Evolutionary conservation across 2,113 vertebrate genomes (phyloP).

Genomic region (Mobula hypostoma): DNA sequence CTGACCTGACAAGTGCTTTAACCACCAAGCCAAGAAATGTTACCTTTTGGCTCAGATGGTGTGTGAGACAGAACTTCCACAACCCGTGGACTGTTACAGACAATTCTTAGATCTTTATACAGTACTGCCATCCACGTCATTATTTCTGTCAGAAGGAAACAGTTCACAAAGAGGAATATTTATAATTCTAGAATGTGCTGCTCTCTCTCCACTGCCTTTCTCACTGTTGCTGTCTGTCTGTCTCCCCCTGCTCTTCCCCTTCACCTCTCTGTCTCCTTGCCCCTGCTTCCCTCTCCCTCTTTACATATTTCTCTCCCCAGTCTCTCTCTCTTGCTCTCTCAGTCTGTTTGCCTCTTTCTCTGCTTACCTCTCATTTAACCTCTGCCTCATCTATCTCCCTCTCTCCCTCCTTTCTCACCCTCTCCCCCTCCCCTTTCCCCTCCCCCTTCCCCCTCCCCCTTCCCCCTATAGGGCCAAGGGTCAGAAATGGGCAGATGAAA

Average conservation of each 20-base stretch:
- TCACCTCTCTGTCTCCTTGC: too few species aligned
- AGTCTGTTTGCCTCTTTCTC: too few species aligned
- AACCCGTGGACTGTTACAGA: not conserved
- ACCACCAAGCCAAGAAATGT: not conserved
- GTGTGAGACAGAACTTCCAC: not conserved
- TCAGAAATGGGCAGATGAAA: too few species aligned
- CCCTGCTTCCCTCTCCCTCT: not conserved
- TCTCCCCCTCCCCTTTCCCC: too few species aligned
- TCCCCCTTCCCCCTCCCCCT: not conserved
- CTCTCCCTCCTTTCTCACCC: too few species aligned
- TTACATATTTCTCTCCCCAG: not conserved
- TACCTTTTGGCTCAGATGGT: not conserved
- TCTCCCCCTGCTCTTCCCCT: not conserved
- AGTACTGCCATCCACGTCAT: not conserved
- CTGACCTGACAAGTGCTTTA: slow-evolving; percentile 1
- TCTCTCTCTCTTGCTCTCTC: too few species aligned
- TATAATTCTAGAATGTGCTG: not conserved
- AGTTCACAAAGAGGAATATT: not conserved
- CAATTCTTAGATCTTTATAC: not conserved
- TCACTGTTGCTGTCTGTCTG: not conserved
- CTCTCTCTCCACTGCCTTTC: not conserved
- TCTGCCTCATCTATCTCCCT: not conserved
- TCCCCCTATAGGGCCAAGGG: too few species aligned
- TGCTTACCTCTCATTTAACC: too few species aligned
- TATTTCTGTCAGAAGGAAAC: not conserved